Evolutionary conservation across 2,888 invertebrate genomes (phyloP).

Genomic region (Operophtera brumata): DNA sequence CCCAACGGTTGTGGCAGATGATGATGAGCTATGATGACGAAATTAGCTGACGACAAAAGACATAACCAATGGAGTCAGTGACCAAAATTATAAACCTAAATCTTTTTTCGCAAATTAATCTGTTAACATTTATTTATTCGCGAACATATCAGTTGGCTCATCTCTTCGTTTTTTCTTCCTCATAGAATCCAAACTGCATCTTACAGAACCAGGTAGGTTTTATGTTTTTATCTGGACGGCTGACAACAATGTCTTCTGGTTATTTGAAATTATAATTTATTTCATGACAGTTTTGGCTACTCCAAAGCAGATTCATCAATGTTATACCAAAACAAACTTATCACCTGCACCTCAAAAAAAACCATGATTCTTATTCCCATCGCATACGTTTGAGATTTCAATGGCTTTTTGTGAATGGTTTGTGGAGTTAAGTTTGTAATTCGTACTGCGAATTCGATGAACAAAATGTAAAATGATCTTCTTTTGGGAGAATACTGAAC

Average conservation of each 20-base stretch:
- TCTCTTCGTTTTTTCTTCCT: conserved; percentile 34
- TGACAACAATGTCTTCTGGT: conserved; percentile 61
- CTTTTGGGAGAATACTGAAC: conserved; percentile 55
- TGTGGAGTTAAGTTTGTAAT: conserved; percentile 35
- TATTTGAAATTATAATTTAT: conserved; percentile 75
- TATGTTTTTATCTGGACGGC: conserved; percentile 51
- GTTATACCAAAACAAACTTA: conserved; percentile 50
- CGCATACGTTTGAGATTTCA: conserved; percentile 19
- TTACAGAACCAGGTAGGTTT: conserved; percentile 57
- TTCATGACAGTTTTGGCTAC: conserved; percentile 67
- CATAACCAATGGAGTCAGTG: no score
- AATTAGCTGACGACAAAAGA: no score
- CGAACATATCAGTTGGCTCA: not conserved
- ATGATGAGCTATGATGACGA: no score
- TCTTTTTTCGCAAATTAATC: no score
- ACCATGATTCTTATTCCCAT: conserved; percentile 7
- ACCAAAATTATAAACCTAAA: no score
- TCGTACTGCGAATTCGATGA: conserved; percentile 60
- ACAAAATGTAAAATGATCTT: conserved; percentile 66
- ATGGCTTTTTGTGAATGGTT: not conserved
- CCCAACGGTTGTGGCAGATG: no score
- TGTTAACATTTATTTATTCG: no score
- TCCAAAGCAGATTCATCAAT: conserved; percentile 72
- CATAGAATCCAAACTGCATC: conserved; percentile 52
- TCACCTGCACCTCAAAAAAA: conserved; percentile 1